A percentile compares a stretch with the other conserved stretches of the same genome.
Conservation (phyloP, 2,888 invertebrate genomes). For the Leptopterna dolabrata region DNA sequence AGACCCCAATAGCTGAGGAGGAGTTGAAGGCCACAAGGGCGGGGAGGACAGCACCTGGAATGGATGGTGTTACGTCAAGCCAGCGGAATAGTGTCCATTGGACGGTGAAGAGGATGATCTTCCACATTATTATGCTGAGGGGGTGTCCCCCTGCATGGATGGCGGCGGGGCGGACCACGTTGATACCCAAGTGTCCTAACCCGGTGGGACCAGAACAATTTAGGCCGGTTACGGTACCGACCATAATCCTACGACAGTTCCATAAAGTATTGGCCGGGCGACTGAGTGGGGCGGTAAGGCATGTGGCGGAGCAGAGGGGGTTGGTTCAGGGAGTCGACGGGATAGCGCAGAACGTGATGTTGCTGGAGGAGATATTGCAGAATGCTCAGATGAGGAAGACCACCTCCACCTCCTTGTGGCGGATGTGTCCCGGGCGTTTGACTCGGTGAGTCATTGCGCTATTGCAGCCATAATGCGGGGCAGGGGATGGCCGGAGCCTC, state of each 20-base stretch:
- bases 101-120: background rate
- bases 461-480: background rate
- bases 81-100: background rate
- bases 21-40: background rate
- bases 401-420: constrained; percentile 19
- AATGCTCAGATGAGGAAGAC: background rate
- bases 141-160: background rate
- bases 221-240: background rate
- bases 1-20: background rate
- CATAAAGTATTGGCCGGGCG: background rate
- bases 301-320: background rate
- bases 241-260: background rate
- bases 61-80: background rate
- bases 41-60: background rate
- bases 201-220: background rate
- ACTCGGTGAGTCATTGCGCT: constrained; percentile 60
- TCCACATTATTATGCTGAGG: background rate
- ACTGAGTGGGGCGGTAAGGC: background rate
- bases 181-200: background rate
- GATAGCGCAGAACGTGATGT: background rate
- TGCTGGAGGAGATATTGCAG: background rate
- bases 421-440: constrained; percentile 62
- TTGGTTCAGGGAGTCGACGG: background rate
- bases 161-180: constrained; percentile 18
- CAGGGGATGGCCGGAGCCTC: constrained; percentile 64